A percentile compares a stretch with the other conserved stretches of the same genome.
Conservation (phyloP, 2,888 invertebrate species). For the Minunthozetes semirufus region DNA sequence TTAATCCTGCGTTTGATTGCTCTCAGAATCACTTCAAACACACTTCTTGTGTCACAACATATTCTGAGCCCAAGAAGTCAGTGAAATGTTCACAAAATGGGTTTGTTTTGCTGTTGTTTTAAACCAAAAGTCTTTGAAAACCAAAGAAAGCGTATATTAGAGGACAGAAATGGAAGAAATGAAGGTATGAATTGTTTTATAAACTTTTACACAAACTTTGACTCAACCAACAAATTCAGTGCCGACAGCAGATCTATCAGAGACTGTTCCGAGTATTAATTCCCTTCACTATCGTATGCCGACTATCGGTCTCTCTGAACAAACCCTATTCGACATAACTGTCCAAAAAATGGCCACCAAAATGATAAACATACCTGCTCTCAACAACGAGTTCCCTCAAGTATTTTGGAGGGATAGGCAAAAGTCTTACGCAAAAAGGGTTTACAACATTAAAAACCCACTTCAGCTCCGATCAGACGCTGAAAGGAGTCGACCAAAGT, state of each 20-base stretch:
- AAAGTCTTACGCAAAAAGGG: not conserved
- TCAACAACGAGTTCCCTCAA: not conserved
- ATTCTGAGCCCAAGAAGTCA: not conserved
- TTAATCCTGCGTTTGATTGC: not conserved
- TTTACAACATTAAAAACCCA: not conserved
- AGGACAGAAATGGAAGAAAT: not conserved
- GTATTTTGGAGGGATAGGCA: not conserved
- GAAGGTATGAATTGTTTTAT: not conserved
- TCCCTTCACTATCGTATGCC: constrained; percentile 1
- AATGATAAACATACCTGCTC: constrained; percentile 7
- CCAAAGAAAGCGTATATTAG: not conserved
- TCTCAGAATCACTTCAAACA: not conserved
- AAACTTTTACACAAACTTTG: not conserved
- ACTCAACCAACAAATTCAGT: too few species aligned
- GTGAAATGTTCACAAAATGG: constrained; percentile 10
- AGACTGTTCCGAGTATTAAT: not conserved
- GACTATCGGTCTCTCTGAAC: not conserved
- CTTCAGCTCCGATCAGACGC: not conserved
- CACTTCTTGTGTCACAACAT: not conserved
- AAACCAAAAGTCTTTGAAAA: constrained; percentile 4
- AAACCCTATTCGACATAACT: constrained; percentile 16
- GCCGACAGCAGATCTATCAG: not conserved
- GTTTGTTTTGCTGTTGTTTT: constrained; percentile 26
- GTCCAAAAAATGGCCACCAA: constrained; percentile 6
- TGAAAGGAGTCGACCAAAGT: not conserved